Evolutionary conservation across 2,888 invertebrate species (phyloP).

Genomic region (Drosophila cognata): DNA sequence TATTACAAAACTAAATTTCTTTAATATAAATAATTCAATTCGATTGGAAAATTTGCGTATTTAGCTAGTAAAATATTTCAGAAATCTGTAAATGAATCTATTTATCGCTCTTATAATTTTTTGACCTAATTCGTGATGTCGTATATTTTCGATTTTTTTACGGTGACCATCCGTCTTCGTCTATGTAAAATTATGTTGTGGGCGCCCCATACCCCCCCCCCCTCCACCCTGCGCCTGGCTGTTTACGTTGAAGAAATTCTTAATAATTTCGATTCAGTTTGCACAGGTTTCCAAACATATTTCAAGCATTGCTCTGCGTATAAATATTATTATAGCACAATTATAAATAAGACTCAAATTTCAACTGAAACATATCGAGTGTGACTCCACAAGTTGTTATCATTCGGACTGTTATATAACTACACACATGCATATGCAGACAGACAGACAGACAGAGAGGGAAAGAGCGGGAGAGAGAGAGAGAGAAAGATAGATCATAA

Average conservation of each 20-base stretch:
- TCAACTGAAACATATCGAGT: neutral
- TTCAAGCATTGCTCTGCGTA: neutral
- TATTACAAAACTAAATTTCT: neutral
- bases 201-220: neutral
- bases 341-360: neutral
- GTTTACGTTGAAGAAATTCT: neutral
- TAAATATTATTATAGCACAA: neutral
- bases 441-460: neutral
- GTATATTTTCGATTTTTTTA: neutral
- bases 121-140: neutral
- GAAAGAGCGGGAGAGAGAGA: neutral
- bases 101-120: neutral
- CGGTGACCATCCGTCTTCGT: neutral
- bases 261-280: neutral
- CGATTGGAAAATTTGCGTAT: neutral
- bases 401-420: constrained; percentile 17
- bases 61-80: neutral
- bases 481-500: constrained; percentile 29
- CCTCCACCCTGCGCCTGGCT: neutral
- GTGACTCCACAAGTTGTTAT: constrained; percentile 3
- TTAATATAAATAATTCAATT: neutral
- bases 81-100: neutral
- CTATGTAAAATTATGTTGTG: neutral
- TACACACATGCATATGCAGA: neutral
- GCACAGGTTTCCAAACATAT: neutral